Conservation (phyloP, 2,113 vertebrate genomes). For the Bolborhynchus lineola region DNA sequence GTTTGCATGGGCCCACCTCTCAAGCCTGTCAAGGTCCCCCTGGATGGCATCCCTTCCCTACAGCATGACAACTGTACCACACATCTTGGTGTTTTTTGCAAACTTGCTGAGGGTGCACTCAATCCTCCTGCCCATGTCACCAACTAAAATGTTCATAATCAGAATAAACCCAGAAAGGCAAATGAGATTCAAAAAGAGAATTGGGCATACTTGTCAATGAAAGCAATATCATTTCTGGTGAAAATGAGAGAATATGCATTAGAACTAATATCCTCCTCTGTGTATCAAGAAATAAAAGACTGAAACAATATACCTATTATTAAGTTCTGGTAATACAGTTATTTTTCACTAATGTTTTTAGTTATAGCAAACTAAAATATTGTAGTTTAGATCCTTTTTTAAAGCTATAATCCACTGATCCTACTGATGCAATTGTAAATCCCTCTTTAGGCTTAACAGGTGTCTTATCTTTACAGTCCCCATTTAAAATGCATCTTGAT, state of each 20-base stretch:
- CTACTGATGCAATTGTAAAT: not conserved
- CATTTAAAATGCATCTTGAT: not conserved
- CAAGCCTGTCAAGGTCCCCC: not conserved
- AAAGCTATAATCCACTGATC: not conserved
- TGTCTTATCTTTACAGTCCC: not conserved
- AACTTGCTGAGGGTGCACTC: not conserved
- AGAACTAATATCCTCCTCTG: not conserved
- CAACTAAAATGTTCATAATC: not conserved
- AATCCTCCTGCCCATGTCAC: not conserved
- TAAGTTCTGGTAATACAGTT: not conserved
- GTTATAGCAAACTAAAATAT: not conserved
- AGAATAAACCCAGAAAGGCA: not conserved
- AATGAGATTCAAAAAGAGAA: not conserved
- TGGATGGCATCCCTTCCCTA: not conserved
- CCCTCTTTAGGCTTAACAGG: not conserved
- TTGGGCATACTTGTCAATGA: not conserved
- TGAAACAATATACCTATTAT: not conserved
- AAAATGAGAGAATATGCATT: not conserved
- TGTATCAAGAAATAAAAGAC: not conserved
- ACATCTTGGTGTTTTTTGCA: not conserved
- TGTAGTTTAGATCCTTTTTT: not conserved
- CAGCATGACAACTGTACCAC: not conserved
- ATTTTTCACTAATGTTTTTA: not conserved
- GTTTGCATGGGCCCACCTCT: not conserved
- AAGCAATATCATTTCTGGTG: not conserved